phyloP scores from a whole-genome alignment of 2,888 invertebrate genomes.

The Brachypterus glaber region DNA sequence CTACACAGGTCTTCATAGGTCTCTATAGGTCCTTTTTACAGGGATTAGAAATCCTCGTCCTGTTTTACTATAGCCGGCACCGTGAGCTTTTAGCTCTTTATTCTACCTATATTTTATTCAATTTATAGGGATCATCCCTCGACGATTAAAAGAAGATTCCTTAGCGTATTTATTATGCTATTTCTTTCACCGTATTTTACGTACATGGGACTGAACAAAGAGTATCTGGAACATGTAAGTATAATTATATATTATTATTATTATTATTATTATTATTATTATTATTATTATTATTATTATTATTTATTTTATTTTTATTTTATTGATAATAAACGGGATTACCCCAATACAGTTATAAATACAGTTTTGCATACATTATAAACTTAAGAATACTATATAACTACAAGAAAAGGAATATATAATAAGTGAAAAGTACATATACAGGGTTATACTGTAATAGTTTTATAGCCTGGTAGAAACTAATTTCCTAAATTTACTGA shows the following conservation, averaged over 20 bases:
- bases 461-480: too few relatives aligned
- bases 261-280: too few relatives aligned
- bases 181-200: conserved; percentile 69
- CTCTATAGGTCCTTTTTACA: not conserved
- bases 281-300: not conserved
- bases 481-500: too few relatives aligned
- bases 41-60: conserved; percentile 20
- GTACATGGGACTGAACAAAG: conserved; percentile 59
- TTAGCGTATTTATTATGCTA: conserved; percentile 76
- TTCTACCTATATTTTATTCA: conserved; percentile 10
- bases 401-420: too few relatives aligned
- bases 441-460: too few relatives aligned
- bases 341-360: too few relatives aligned
- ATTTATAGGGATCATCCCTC: conserved; percentile 75
- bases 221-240: conserved; percentile 49
- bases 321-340: too few relatives aligned
- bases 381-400: too few relatives aligned
- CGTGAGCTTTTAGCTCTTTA: not conserved
- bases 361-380: too few relatives aligned
- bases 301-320: conserved; percentile 25
- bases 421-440: too few relatives aligned
- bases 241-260: conserved; percentile 3
- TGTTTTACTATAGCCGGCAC: conserved; percentile 8
- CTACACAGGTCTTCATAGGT: not conserved
- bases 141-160: conserved; percentile 77